phyloP scores from a whole-genome alignment of 2,113 vertebrate genomes.

The Aspidoscelis tigris region DNA sequence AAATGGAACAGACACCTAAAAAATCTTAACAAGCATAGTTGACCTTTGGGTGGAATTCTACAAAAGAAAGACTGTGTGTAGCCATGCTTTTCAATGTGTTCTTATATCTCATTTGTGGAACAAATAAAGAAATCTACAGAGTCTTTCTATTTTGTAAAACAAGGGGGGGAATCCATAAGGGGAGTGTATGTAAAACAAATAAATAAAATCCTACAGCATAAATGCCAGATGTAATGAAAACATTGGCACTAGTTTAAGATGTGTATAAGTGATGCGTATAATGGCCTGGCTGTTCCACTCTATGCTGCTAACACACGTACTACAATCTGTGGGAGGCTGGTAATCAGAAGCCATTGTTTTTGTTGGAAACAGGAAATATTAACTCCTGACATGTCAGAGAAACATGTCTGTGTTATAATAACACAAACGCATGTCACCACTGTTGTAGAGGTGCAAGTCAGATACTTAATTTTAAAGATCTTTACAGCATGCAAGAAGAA shows the following conservation, averaged over 20 bases:
- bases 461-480: conserved; percentile 11
- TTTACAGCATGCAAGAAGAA: conserved; percentile 18
- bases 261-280: conserved; percentile 34
- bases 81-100: conserved; percentile 47
- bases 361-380: conserved; percentile 50
- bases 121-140: conserved; percentile 31
- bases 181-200: conserved; percentile 39
- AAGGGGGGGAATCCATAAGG: conserved; percentile 22
- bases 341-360: conserved; percentile 57
- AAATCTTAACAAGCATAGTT: conserved; percentile 70
- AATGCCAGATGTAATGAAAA: conserved; percentile 40
- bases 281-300: conserved; percentile 46
- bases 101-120: conserved; percentile 34
- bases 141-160: conserved; percentile 34
- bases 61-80: conserved; percentile 47
- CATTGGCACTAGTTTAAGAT: conserved; percentile 29
- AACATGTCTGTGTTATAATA: conserved; percentile 38
- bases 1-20: conserved; percentile 75
- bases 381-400: conserved; percentile 36
- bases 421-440: conserved; percentile 34
- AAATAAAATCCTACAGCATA: conserved; percentile 38
- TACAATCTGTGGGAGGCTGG: conserved; percentile 39
- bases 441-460: neutral
- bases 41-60: conserved; percentile 65
- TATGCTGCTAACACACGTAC: conserved; percentile 3